phyloP scores from a whole-genome alignment of 1,140 invertebrate species.

The Polyergus mexicanus region DNA sequence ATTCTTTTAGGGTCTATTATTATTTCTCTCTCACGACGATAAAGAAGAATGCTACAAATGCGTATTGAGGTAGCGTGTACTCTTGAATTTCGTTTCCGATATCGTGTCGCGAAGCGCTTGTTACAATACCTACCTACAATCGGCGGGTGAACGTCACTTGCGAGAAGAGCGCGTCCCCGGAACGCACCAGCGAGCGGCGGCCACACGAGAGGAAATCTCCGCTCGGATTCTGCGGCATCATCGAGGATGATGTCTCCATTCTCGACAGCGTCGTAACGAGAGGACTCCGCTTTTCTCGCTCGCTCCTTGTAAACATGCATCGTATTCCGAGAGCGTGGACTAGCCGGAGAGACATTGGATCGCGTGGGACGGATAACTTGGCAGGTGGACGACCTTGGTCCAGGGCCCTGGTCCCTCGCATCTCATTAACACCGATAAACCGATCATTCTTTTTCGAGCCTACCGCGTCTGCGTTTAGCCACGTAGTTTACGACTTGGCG shows the following conservation, averaged over 20 bases:
- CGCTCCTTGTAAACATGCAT: not conserved
- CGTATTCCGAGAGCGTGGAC: constrained; percentile 48
- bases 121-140: constrained; percentile 39
- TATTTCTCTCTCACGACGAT: not conserved
- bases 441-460: constrained; percentile 40
- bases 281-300: constrained; percentile 21
- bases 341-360: constrained; percentile 50
- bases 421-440: constrained; percentile 78
- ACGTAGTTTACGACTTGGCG: not conserved
- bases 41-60: not conserved
- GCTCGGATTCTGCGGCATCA: constrained; percentile 61
- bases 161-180: constrained; percentile 58
- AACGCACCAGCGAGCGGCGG: constrained; percentile 30
- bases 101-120: not conserved
- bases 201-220: constrained; percentile 46
- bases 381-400: constrained; percentile 78
- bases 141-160: constrained; percentile 31
- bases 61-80: not conserved
- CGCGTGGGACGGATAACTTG: constrained; percentile 62
- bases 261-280: constrained; percentile 37
- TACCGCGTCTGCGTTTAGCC: not conserved
- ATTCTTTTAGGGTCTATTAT: not conserved
- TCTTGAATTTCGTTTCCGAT: constrained; percentile 32
- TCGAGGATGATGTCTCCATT: constrained; percentile 63
- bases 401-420: constrained; percentile 71